phyloP scores from a whole-genome alignment of 2,888 invertebrate species.

The Gymnocheta viridis region DNA sequence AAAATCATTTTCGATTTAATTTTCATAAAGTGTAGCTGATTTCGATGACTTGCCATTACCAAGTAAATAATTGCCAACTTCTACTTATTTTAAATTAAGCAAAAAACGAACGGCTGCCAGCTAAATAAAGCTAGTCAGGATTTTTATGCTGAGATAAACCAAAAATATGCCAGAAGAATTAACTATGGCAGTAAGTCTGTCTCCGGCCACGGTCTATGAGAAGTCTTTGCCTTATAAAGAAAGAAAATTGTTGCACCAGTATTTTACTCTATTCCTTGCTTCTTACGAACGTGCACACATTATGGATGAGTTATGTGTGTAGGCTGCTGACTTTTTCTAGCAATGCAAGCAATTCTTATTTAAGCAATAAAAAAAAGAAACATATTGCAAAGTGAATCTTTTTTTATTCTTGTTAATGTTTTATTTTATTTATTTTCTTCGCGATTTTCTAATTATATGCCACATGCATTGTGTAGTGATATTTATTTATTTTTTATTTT shows the following conservation, averaged over 20 bases:
- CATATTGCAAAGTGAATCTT: constrained; percentile 57
- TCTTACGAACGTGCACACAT: neutral
- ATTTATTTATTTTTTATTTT: neutral
- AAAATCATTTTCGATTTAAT: neutral
- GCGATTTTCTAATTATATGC: constrained; percentile 56
- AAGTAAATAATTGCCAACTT: neutral
- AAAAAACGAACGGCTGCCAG: constrained; percentile 25
- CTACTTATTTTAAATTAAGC: constrained; percentile 19
- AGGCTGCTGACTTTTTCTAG: constrained; percentile 39
- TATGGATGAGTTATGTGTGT: constrained; percentile 53
- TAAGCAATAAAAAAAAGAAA: neutral
- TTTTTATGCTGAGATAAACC: constrained; percentile 32
- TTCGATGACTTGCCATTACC: neutral
- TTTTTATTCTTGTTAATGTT: constrained; percentile 14
- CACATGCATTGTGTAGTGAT: constrained; percentile 1
- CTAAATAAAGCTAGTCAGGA: constrained; percentile 14
- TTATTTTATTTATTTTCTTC: constrained; percentile 27
- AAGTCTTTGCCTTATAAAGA: neutral
- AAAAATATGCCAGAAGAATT: constrained; percentile 45
- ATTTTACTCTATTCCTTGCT: neutral
- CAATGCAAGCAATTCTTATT: constrained; percentile 46
- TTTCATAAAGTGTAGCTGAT: constrained; percentile 10
- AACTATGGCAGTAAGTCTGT: constrained; percentile 32
- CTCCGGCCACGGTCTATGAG: neutral
- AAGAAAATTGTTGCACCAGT: constrained; percentile 25